Conservation (phyloP, 2,113 vertebrate species). For the Nicator chloris region DNA sequence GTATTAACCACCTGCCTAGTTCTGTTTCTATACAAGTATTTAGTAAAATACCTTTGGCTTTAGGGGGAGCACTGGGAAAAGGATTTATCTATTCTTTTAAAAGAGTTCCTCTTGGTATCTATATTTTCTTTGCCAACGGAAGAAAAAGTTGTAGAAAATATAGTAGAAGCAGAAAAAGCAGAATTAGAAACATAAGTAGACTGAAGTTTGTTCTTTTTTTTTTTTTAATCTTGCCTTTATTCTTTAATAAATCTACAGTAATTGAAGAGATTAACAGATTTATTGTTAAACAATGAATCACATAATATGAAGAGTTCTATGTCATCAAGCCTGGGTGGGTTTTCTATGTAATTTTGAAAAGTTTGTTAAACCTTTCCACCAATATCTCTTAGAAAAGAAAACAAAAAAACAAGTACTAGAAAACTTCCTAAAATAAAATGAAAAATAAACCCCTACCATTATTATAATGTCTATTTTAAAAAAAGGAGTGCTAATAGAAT, state of each 20-base stretch:
- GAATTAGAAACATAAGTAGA: neutral
- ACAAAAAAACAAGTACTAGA: neutral
- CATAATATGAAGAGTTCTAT: neutral
- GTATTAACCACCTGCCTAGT: neutral
- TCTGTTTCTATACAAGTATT: neutral
- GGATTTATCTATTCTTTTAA: neutral
- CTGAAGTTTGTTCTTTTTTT: accelerated
- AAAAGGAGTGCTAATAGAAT: neutral
- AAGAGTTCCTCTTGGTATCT: neutral
- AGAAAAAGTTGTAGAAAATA: neutral
- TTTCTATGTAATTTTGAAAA: neutral
- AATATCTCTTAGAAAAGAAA: neutral
- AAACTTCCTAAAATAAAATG: accelerated
- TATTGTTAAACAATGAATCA: neutral
- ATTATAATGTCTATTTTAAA: neutral
- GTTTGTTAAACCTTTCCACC: neutral
- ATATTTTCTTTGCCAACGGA: neutral
- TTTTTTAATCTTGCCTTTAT: neutral
- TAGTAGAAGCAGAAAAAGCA: neutral
- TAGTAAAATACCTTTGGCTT: neutral
- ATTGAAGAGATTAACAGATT: neutral
- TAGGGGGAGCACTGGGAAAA: neutral
- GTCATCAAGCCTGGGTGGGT: neutral
- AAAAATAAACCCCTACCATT: neutral
- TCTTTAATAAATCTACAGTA: neutral